Evolutionary conservation across 2,888 invertebrate species (phyloP).

Genomic region (Meliscaeva auricollis): DNA sequence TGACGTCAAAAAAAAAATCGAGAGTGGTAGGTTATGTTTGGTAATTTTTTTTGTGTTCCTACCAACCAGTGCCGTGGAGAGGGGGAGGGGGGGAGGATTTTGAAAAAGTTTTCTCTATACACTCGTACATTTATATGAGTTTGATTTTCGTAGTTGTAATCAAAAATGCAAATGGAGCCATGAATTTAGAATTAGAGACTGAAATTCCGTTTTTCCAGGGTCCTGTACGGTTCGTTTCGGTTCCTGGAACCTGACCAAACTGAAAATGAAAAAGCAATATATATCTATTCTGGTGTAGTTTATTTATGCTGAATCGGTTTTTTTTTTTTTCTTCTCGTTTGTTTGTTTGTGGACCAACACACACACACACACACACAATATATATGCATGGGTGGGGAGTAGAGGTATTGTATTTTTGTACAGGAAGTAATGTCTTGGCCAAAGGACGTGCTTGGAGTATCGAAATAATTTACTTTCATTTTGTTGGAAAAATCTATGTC

Average conservation of each 20-base stretch:
- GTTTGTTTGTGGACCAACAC: background rate
- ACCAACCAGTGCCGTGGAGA: background rate
- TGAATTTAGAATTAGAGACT: constrained; percentile 82
- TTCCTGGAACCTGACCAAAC: constrained; percentile 72
- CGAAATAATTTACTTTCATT: constrained; percentile 61
- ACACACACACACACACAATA: background rate
- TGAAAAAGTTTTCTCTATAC: constrained; percentile 40
- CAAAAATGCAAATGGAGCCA: constrained; percentile 84
- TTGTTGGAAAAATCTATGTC: constrained; percentile 33
- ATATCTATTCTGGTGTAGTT: constrained; percentile 39
- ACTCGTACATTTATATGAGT: constrained; percentile 11
- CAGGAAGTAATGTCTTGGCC: constrained; percentile 47
- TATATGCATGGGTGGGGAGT: too few species aligned
- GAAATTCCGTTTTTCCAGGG: constrained; percentile 72
- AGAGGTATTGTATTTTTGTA: background rate
- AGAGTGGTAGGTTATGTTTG: constrained; percentile 24
- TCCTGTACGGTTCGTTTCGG: constrained; percentile 37
- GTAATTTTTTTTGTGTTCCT: constrained; percentile 22
- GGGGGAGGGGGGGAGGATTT: constrained; percentile 12
- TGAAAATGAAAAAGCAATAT: constrained; percentile 67
- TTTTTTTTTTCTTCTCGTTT: constrained; percentile 1
- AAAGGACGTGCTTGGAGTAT: constrained; percentile 63
- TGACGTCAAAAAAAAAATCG: background rate
- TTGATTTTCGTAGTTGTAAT: constrained; percentile 80
- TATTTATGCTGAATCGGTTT: constrained; percentile 65